Percentiles rank a stretch among this genome's conserved stretches.
Conservation (phyloP, 2,888 invertebrate species). For the Nemoura dubitans region DNA sequence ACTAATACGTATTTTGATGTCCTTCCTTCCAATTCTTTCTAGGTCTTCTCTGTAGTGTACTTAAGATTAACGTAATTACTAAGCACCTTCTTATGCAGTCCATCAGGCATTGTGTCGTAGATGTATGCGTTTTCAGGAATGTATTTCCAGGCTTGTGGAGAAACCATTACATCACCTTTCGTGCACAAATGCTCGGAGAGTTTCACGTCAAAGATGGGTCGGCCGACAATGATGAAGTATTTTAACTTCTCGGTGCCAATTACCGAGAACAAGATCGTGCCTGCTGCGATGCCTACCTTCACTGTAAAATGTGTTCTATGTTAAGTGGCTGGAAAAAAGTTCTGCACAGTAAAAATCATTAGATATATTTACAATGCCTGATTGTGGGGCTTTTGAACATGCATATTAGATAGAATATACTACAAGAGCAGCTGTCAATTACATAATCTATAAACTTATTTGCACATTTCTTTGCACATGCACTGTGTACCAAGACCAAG, state of each 20-base stretch:
- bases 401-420: too few species aligned
- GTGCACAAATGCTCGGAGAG: conserved; percentile 58
- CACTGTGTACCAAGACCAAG: too few species aligned
- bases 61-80: too few species aligned
- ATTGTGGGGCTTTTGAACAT: too few species aligned
- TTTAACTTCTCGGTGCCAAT: conserved; percentile 64
- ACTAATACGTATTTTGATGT: too few species aligned
- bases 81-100: conserved; percentile 38
- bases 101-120: conserved; percentile 58
- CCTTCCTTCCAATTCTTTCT: too few species aligned
- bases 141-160: conserved; percentile 69
- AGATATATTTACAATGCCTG: too few species aligned
- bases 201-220: conserved; percentile 70
- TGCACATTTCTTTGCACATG: too few species aligned
- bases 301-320: conserved; percentile 58
- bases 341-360: too few species aligned
- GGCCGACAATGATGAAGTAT: conserved; percentile 69
- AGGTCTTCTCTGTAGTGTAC: too few species aligned
- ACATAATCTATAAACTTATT: too few species aligned
- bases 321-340: neutral
- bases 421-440: too few species aligned
- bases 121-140: conserved; percentile 69
- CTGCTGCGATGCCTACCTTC: conserved; percentile 72
- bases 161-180: conserved; percentile 70
- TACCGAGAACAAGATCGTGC: conserved; percentile 67